These are phyloP conservation scores for Busseola fusca DNA, from an alignment of 2,888 invertebrate genomes.

Conservation along the genomic window DNA sequence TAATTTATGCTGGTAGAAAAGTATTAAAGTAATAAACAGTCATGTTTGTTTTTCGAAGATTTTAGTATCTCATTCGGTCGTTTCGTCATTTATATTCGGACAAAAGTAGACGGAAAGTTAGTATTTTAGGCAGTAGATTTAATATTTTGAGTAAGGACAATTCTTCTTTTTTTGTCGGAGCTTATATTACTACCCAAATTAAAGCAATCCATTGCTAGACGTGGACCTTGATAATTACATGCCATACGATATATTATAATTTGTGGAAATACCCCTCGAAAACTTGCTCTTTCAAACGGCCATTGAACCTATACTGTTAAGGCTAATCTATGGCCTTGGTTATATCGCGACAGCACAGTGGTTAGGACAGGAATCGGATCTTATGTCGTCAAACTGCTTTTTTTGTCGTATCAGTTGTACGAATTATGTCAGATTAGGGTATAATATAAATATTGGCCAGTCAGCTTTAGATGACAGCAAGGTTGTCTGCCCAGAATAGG, in stretches of 20 bases:
- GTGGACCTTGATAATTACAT: background rate
- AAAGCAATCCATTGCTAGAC: background rate
- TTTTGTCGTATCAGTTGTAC: background rate
- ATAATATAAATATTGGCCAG: background rate
- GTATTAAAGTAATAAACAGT: no score
- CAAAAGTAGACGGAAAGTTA: no score
- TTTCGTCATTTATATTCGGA: no score
- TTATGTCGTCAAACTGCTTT: background rate
- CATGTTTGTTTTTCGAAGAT: no score
- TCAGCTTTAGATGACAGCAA: background rate
- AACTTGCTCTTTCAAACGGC: slow-evolving; percentile 17
- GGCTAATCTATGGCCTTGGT: slow-evolving; percentile 22
- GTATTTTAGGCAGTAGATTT: no score
- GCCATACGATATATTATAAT: background rate
- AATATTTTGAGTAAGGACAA: no score
- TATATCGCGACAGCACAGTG: background rate
- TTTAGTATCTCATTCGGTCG: no score
- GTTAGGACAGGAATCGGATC: background rate
- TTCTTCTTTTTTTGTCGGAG: no score
- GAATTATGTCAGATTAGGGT: background rate
- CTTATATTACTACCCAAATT: no score
- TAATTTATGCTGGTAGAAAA: no score
- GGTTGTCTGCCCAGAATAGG: background rate
- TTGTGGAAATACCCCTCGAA: background rate
- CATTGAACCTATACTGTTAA: slow-evolving; percentile 29